These are phyloP conservation scores for Morone saxatilis DNA, from an alignment of 2,113 vertebrate genomes.

Conservation along the genomic window DNA sequence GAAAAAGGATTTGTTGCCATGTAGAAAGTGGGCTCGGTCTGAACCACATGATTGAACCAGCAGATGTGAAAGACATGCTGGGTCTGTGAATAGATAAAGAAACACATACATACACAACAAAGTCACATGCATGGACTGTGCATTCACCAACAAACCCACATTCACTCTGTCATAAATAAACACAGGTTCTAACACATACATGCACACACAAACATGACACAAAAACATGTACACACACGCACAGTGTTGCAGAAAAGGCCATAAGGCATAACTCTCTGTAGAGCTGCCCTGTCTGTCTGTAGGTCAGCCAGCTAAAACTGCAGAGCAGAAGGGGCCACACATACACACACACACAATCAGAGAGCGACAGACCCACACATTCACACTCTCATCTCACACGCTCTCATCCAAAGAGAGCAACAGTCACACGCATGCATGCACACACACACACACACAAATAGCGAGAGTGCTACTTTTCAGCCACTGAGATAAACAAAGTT, in stretches of 20 bases:
- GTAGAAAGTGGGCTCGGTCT: background rate
- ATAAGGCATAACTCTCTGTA: conserved; percentile 56
- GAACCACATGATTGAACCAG: background rate
- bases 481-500: conserved; percentile 10
- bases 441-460: background rate
- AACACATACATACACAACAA: background rate
- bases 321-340: conserved; percentile 66
- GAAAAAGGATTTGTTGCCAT: background rate
- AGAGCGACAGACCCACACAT: conserved; percentile 15
- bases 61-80: background rate
- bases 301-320: conserved; percentile 60
- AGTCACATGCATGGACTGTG: conserved; percentile 6
- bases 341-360: conserved; percentile 6
- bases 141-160: background rate
- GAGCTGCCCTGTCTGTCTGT: conserved; percentile 54
- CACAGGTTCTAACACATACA: background rate
- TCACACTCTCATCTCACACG: conserved; percentile 13
- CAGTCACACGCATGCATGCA: background rate
- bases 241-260: conserved; percentile 49
- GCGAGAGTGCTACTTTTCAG: background rate
- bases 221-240: background rate
- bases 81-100: conserved; percentile 7
- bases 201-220: background rate
- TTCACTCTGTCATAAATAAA: conserved; percentile 2
- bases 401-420: conserved; percentile 8